Base-by-base conservation (phyloP, 1,140 invertebrate species). In the Contarinia nasturtii region DNA sequence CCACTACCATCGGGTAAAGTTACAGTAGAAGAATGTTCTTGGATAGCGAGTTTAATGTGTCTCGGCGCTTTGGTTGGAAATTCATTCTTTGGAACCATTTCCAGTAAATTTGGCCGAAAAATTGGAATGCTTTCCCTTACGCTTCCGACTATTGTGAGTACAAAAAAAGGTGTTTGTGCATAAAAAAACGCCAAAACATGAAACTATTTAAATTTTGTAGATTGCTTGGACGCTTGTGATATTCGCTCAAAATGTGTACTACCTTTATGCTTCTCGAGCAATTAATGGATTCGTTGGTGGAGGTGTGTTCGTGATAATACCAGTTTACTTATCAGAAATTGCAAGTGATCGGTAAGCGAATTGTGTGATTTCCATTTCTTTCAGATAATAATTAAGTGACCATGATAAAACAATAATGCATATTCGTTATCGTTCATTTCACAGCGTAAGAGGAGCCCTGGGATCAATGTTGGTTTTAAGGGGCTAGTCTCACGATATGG, bases 311-410 rank as follows among this genome's bases (percentile, higher is more conserved):
- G 54, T 60, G 0, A 55, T 70, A 2, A 52, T 70, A 3, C 70
- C 69, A 0, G 58, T 64, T 27, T 72, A 67, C 45, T 56, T 67
- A 4, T 58, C 60, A 0, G 70, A 72, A 51, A 49, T 72, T 44
- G 55, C 27, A 5, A 27, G 27, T 27, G 27, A 27, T 27, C 3
- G 27, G 27, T 27, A 27, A n/a, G n/a, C n/a, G n/a, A n/a, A n/a
- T n/a, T n/a, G n/a, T n/a, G n/a, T n/a, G n/a, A n/a, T n/a, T n/a
- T n/a, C n/a, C n/a, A n/a, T n/a, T n/a, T n/a, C n/a, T n/a, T n/a
- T n/a, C n/a, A n/a, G n/a, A n/a, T n/a, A n/a, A n/a, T n/a, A n/a
- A n/a, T n/a, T n/a, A n/a, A n/a, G n/a, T n/a, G n/a, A n/a, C n/a
- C n/a, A n/a, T n/a, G n/a, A n/a, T n/a, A n/a, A n/a, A n/a, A n/a